Base-by-base conservation (phyloP, 2,113 vertebrate species). In the Lasiurus borealis region DNA sequence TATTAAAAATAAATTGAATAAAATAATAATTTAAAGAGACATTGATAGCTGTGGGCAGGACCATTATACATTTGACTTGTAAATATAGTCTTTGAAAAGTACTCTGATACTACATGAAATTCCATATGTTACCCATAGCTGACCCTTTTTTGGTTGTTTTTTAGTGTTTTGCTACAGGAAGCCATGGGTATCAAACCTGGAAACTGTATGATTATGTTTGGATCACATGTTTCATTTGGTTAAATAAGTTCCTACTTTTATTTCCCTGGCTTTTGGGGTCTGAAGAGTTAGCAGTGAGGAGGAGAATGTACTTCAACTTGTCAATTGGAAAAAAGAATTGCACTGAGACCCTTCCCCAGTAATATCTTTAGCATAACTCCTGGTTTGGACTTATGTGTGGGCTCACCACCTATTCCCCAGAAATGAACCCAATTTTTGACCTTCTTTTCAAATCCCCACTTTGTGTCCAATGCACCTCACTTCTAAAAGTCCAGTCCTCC, bases 71-170 rank as follows among this genome's bases (percentile, higher is more conserved):
- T 84, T 88, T n/a, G 19, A 52, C 19, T 83, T 90, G 36, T 44
- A 91, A 68, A 73, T 88, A 29, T 80, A 62, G 78, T 90, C 54
- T 94, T 88, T 29, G 9, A 66, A 59, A 93, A 88, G 34, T 75
- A 75, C 86, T 89, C 52, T 78, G 44, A 71, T 34, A 13, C 62
- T 54, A 2, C 34, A 57, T 48, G 16, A 86, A 92, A 75, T 40
- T 50, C 14, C 14, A 54, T 57, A n/a, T 83, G 91, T 96, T 71
- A 71, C 92, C 54, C 13, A 29, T 29, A 19, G 27, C 36, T 85
- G 5, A 59, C 1, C 25, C 8, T 71, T 27, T 91, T 59, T 85
- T 57, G 95, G 4, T n/a, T 82, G 44, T 91, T 12, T 85, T 88
- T 91, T 82, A 91, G 73, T 82, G n/a, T 82, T 48, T 91, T 80